phyloP scores from a whole-genome alignment of 2,113 vertebrate species.

The Recurvirostra avosetta region DNA sequence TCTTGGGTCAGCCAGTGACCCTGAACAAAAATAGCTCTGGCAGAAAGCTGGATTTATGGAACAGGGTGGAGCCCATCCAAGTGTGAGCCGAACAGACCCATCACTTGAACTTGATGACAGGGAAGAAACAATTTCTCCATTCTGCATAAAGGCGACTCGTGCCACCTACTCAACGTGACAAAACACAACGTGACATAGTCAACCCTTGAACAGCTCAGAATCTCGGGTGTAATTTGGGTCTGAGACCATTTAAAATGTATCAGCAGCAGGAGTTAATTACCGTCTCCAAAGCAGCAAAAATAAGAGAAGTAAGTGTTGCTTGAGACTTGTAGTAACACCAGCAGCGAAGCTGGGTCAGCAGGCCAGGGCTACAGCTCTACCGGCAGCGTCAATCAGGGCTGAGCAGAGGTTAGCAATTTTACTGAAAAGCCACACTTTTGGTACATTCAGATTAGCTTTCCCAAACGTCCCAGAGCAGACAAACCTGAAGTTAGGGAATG shows the following conservation, averaged over 20 bases:
- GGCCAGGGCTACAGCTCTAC: background rate
- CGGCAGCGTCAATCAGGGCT: rapidly evolving
- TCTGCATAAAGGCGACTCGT: background rate
- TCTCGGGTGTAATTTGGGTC: background rate
- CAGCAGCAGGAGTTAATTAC: background rate
- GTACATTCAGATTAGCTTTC: background rate
- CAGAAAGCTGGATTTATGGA: constrained; percentile 16
- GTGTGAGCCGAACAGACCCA: background rate
- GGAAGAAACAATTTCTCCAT: background rate
- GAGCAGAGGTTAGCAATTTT: background rate
- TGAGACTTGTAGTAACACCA: rapidly evolving
- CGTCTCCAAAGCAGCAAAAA: background rate
- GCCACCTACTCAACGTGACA: background rate
- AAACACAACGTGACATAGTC: background rate
- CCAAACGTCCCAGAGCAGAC: background rate
- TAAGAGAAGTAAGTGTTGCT: background rate
- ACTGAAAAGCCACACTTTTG: background rate
- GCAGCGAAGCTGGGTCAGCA: rapidly evolving
- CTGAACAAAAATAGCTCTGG: constrained; percentile 29
- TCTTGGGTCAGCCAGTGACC: constrained; percentile 46
- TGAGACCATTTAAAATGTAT: background rate
- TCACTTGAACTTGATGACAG: rapidly evolving
- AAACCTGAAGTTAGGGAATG: background rate
- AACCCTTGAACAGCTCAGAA: background rate
- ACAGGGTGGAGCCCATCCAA: background rate